Evolutionary conservation across 2,888 invertebrate species (phyloP).

Genomic region (Exephanes ischioxanthus): DNA sequence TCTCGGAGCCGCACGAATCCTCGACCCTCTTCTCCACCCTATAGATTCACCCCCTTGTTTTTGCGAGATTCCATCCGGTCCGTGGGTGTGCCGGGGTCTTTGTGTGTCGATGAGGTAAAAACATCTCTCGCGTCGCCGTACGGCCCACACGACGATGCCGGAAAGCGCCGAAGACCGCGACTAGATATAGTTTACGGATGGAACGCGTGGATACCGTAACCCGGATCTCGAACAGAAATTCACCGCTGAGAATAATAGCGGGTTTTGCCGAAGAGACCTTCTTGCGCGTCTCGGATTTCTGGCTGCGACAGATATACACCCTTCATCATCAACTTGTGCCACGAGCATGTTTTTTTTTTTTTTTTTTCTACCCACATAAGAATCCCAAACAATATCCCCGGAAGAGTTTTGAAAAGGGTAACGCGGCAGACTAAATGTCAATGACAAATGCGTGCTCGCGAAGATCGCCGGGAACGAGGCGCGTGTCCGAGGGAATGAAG

Average conservation of each 20-base stretch:
- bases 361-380: neutral
- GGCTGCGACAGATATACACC: neutral
- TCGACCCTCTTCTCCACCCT: neutral
- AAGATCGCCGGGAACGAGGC: no score
- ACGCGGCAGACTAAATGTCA: no score
- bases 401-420: no score
- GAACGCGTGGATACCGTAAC: neutral
- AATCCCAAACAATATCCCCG: neutral
- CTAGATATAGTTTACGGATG: no score
- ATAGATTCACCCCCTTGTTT: neutral
- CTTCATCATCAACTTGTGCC: neutral
- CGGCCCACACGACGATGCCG: neutral
- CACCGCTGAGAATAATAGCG: neutral
- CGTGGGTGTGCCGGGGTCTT: neutral
- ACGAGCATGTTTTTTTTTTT: neutral
- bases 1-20: neutral
- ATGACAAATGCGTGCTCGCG: no score
- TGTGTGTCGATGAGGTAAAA: neutral
- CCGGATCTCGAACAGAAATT: neutral
- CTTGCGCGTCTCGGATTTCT: neutral
- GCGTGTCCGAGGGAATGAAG: no score
- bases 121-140: conserved; percentile 1
- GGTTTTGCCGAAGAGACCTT: conserved; percentile 5
- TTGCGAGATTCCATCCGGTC: neutral
- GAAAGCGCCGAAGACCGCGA: neutral